Percentiles rank a stretch among this genome's conserved stretches.
phyloP scores from a whole-genome alignment of 2,888 invertebrate species.

The Macaria notata region DNA sequence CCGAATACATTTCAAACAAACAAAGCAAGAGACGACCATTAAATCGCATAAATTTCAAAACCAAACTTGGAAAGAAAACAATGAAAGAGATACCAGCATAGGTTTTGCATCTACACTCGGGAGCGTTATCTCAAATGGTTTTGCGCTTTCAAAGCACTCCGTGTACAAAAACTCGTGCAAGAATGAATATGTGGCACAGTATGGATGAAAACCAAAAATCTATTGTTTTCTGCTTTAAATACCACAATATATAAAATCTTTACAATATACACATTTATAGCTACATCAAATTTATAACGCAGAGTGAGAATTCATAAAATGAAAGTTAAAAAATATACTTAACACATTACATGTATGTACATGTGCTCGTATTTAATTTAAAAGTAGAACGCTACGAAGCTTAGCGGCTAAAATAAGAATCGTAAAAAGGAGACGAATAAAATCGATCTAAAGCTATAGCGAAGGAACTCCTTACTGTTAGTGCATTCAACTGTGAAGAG shows the following conservation, averaged over 20 bases:
- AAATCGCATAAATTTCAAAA: conserved; percentile 8
- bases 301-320: too few relatives aligned
- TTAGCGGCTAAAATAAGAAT: too few relatives aligned
- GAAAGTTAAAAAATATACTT: too few relatives aligned
- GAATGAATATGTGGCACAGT: conserved; percentile 16
- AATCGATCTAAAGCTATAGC: too few relatives aligned
- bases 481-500: conserved; percentile 8
- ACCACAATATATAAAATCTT: too few relatives aligned
- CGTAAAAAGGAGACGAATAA: too few relatives aligned
- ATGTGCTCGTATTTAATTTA: too few relatives aligned
- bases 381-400: too few relatives aligned
- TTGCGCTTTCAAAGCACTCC: conserved; percentile 51
- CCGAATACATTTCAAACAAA: not conserved
- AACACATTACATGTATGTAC: too few relatives aligned
- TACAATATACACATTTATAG: too few relatives aligned
- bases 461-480: conserved; percentile 13
- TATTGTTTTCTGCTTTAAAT: too few relatives aligned
- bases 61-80: conserved; percentile 16
- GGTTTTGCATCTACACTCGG: conserved; percentile 46
- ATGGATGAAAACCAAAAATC: not conserved
- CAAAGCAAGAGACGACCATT: not conserved
- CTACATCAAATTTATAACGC: too few relatives aligned
- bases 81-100: conserved; percentile 20
- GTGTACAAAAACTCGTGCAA: conserved; percentile 50
- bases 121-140: conserved; percentile 53